These are phyloP conservation scores for Synaphobranchus kaupii DNA, from an alignment of 2,797 vertebrate genomes.

Conservation along the genomic window DNA sequence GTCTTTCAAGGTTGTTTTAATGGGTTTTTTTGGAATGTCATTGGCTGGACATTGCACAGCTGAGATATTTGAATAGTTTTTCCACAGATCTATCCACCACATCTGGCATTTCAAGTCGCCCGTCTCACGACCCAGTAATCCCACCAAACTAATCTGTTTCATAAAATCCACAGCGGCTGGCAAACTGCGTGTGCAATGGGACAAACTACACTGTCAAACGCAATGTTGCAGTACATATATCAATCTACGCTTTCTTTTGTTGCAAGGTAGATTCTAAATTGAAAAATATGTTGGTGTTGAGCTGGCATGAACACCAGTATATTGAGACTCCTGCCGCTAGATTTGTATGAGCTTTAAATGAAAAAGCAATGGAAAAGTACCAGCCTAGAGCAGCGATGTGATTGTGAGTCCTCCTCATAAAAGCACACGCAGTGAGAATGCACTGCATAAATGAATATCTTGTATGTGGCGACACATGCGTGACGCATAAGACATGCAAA, in stretches of 20 bases:
- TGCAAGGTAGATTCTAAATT: not conserved
- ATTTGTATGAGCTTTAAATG: not conserved
- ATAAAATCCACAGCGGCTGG: not conserved
- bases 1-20: not conserved
- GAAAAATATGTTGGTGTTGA: not conserved
- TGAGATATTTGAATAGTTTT: not conserved
- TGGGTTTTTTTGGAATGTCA: not conserved
- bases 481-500: not conserved
- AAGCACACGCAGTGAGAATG: not conserved
- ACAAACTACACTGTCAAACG: not conserved
- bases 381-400: not conserved
- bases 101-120: not conserved
- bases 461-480: not conserved
- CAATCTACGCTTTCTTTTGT: not conserved
- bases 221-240: not conserved
- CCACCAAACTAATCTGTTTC: not conserved
- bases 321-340: not conserved
- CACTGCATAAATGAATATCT: not conserved
- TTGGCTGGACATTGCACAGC: not conserved
- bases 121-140: constrained; percentile 7
- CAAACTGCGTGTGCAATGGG: not conserved
- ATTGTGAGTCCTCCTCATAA: not conserved
- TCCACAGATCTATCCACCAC: not conserved
- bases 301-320: not conserved
- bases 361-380: not conserved